Conservation (phyloP, 2,888 invertebrate species). For the Lasioglossum oenotherae region DNA sequence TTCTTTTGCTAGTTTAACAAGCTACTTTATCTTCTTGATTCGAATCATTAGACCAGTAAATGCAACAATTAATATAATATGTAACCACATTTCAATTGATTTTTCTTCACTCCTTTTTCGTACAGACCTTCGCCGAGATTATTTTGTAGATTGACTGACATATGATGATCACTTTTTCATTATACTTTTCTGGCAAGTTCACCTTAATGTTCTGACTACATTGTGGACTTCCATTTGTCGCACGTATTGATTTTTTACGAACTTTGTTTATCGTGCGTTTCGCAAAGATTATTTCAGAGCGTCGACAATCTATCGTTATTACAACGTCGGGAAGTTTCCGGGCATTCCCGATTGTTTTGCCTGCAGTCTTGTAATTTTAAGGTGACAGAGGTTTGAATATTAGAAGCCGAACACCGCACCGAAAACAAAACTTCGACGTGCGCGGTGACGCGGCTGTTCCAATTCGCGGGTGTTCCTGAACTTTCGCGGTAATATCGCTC, state of each 20-base stretch:
- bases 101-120: background rate
- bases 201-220: background rate
- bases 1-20: no score
- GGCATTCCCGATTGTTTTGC: background rate
- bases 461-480: conserved; percentile 4
- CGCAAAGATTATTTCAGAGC: background rate
- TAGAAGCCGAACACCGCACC: background rate
- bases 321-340: background rate
- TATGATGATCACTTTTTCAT: background rate
- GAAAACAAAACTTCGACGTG: conserved; percentile 5
- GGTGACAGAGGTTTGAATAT: background rate
- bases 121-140: background rate
- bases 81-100: background rate
- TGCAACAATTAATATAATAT: background rate
- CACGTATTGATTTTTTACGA: background rate
- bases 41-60: background rate
- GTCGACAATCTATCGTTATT: background rate
- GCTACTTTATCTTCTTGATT: background rate
- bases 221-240: background rate
- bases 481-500: conserved; percentile 11
- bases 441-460: background rate
- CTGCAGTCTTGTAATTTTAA: background rate
- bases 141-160: background rate
- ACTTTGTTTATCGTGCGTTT: background rate
- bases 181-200: background rate